These are phyloP conservation scores for Lycophotia porphyrea DNA, from an alignment of 2,888 invertebrate genomes.

Conservation along the genomic window DNA sequence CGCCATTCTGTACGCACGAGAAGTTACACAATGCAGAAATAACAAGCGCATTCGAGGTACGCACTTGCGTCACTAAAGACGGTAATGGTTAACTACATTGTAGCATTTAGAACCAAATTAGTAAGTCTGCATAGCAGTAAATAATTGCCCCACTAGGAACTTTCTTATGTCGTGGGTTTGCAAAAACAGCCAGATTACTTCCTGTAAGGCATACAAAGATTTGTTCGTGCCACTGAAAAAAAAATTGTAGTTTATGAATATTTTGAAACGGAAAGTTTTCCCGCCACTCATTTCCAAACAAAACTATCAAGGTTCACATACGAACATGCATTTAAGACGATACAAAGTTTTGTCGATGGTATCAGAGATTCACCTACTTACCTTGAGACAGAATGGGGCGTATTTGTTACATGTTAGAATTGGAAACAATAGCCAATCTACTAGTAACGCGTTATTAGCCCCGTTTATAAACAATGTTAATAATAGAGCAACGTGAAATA, in stretches of 20 bases:
- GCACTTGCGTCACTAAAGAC: conserved; percentile 72
- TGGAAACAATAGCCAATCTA: conserved; percentile 82
- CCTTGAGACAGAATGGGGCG: conserved; percentile 71
- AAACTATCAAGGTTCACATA: conserved; percentile 29
- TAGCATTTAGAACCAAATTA: conserved; percentile 16
- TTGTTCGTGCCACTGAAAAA: background rate
- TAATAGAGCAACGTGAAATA: conserved; percentile 59
- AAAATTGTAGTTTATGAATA: background rate
- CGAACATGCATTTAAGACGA: conserved; percentile 45
- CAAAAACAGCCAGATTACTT: background rate
- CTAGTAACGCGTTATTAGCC: conserved; percentile 79
- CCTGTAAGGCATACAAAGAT: background rate
- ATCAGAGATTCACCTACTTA: conserved; percentile 66
- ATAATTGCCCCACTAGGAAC: background rate
- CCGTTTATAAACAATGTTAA: conserved; percentile 67
- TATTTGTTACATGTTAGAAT: conserved; percentile 74
- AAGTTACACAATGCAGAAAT: conserved; percentile 73
- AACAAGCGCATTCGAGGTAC: conserved; percentile 70
- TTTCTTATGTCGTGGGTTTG: background rate
- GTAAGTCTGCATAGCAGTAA: background rate
- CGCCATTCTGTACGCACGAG: conserved; percentile 53
- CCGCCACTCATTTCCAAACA: conserved; percentile 4
- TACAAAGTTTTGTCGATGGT: conserved; percentile 52
- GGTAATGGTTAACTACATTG: conserved; percentile 25
- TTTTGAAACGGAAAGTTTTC: background rate